Evolutionary conservation across 1,140 invertebrate species (phyloP).

Genomic region (Elymnias hypermnestra): DNA sequence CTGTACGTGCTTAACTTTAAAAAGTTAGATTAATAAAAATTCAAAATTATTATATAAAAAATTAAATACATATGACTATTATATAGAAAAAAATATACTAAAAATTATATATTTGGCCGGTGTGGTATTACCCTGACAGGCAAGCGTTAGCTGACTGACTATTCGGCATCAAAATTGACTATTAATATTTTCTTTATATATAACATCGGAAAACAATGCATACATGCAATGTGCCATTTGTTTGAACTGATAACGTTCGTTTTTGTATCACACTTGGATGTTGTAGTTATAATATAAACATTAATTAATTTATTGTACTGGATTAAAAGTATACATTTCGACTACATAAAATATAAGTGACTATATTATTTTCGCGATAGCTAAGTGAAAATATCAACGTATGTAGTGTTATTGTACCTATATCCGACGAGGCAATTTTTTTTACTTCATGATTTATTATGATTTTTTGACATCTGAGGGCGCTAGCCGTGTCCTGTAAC

Average conservation of each 20-base stretch:
- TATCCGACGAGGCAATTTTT: constrained; percentile 49
- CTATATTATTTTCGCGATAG: constrained; percentile 69
- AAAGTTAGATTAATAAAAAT: constrained; percentile 69
- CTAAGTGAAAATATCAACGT: constrained; percentile 55
- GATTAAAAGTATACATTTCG: constrained; percentile 56
- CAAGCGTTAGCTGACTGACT: constrained; percentile 65
- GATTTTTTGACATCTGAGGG: constrained; percentile 40
- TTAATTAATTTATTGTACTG: constrained; percentile 69
- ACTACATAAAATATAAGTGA: constrained; percentile 59
- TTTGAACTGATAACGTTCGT: constrained; percentile 53
- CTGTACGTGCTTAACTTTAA: constrained; percentile 63
- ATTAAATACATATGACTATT: constrained; percentile 72
- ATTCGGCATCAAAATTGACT: constrained; percentile 71
- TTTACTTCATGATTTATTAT: constrained; percentile 49
- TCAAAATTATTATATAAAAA: constrained; percentile 73
- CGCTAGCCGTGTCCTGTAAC: constrained; percentile 35
- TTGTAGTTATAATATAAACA: constrained; percentile 64
- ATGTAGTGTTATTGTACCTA: constrained; percentile 44
- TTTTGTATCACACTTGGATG: constrained; percentile 61
- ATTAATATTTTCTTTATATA: constrained; percentile 19
- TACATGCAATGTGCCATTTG: constrained; percentile 66
- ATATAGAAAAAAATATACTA: constrained; percentile 73
- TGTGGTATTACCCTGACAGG: constrained; percentile 72
- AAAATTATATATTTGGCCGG: constrained; percentile 72
- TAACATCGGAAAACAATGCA: constrained; percentile 55